Conservation (phyloP, 2,797 vertebrate species). For the Anguilla obscura region DNA sequence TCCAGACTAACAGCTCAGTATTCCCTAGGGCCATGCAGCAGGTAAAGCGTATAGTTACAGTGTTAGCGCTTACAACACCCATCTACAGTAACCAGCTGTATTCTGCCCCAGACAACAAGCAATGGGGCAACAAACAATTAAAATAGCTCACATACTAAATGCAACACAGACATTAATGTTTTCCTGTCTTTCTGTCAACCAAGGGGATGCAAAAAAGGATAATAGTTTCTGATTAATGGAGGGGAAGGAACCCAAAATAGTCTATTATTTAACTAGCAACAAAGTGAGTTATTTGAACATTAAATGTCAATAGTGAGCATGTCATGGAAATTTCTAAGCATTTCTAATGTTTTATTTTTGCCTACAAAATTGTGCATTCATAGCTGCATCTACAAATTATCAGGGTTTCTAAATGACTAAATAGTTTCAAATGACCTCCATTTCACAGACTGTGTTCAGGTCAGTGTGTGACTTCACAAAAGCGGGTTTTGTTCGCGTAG, state of each 20-base stretch:
- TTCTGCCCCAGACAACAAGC: background rate
- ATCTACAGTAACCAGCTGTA: background rate
- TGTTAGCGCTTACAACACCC: background rate
- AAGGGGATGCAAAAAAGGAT: background rate
- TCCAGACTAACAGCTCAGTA: background rate
- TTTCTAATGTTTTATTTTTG: background rate
- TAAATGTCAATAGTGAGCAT: background rate
- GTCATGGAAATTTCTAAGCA: background rate
- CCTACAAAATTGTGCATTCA: background rate
- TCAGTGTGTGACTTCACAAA: slow-evolving; percentile 54
- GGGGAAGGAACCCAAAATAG: background rate
- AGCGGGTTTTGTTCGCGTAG: slow-evolving; percentile 37
- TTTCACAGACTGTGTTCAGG: background rate
- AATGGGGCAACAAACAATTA: background rate
- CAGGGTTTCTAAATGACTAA: background rate
- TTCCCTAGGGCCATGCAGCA: background rate
- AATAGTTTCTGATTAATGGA: background rate
- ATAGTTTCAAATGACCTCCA: background rate
- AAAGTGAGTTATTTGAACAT: background rate
- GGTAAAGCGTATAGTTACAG: background rate
- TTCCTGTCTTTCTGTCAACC: background rate
- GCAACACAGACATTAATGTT: background rate
- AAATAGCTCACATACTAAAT: background rate
- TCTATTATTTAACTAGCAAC: background rate
- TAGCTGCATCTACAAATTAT: background rate